Evolutionary conservation across 2,113 vertebrate species (phyloP).

Genomic region (Trogon surrucura): DNA sequence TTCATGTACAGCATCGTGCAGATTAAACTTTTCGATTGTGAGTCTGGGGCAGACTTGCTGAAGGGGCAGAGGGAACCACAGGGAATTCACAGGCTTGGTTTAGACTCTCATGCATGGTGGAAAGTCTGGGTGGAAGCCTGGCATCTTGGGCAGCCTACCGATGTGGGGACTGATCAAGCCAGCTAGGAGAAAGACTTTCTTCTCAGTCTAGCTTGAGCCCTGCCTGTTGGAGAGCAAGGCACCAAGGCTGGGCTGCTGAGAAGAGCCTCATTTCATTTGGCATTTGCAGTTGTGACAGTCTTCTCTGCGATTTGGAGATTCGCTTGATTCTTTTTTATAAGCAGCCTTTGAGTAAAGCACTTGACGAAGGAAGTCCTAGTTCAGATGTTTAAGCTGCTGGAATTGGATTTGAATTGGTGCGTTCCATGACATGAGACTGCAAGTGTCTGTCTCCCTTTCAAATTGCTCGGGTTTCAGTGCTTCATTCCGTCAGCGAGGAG

Average conservation of each 20-base stretch:
- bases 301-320: background rate
- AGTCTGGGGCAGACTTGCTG: background rate
- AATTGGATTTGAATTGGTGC: background rate
- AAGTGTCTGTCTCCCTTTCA: background rate
- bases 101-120: background rate
- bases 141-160: background rate
- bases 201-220: background rate
- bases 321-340: background rate
- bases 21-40: background rate
- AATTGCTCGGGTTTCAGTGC: background rate
- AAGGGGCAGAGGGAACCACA: background rate
- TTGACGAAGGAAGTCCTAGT: background rate
- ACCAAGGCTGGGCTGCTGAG: background rate
- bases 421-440: background rate
- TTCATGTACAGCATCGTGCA: background rate
- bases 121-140: background rate
- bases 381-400: background rate
- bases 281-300: background rate
- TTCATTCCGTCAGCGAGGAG: background rate
- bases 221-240: background rate
- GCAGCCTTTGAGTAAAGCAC: background rate
- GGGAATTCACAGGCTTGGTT: background rate
- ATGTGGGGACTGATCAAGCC: background rate
- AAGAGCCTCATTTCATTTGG: background rate
- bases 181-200: background rate